phyloP scores from a whole-genome alignment of 2,113 vertebrate species.

The Poeciliopsis turrubarensis region DNA sequence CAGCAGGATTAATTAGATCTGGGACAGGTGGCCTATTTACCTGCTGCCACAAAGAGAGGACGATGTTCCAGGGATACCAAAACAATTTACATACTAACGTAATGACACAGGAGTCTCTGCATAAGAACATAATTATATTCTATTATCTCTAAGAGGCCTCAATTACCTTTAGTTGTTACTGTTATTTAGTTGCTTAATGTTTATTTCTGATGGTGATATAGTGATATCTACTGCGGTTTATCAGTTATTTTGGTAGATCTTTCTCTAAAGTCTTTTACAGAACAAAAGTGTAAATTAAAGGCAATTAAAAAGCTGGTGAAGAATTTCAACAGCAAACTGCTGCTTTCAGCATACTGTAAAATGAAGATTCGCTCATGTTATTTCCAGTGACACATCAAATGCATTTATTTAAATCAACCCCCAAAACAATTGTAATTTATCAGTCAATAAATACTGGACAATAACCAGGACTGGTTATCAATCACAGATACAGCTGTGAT shows the following conservation, averaged over 20 bases:
- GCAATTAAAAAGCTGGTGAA: background rate
- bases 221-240: background rate
- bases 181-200: background rate
- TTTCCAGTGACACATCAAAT: background rate
- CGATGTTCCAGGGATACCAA: conserved; percentile 14
- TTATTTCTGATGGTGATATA: background rate
- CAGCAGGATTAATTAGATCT: conserved; percentile 63
- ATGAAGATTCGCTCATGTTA: background rate
- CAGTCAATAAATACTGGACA: background rate
- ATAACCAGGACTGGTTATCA: background rate
- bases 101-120: background rate
- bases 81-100: conserved; percentile 4
- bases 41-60: conserved; percentile 14
- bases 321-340: background rate
- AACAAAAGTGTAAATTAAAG: background rate
- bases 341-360: background rate
- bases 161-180: background rate
- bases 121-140: background rate
- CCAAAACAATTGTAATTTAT: background rate
- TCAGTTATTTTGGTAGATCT: background rate
- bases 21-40: conserved; percentile 49
- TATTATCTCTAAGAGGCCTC: background rate
- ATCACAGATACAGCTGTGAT: background rate
- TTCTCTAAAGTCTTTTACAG: background rate
- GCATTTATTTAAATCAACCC: background rate